Conservation (phyloP, 2,888 invertebrate species). For the Drosophila basisetae region DNA sequence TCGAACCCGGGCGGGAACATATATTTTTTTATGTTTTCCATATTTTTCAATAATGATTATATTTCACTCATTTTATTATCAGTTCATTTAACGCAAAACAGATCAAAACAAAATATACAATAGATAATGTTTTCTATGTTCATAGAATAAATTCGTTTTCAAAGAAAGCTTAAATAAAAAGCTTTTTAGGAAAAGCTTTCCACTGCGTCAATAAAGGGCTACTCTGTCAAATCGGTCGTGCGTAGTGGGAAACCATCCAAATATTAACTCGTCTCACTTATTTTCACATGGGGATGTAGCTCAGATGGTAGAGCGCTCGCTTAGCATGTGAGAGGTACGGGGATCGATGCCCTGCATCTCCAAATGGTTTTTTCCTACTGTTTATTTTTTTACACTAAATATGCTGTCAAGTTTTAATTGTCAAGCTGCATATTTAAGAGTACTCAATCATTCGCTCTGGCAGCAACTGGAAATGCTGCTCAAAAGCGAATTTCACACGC, state of each 20-base stretch:
- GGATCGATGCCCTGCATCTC: slow-evolving; percentile 86
- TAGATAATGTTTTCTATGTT: not conserved
- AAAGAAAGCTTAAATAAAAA: slow-evolving; percentile 18
- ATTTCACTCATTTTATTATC: not conserved
- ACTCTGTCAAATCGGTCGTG: not conserved
- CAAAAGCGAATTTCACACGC: slow-evolving; percentile 36
- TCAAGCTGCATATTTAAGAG: slow-evolving; percentile 24
- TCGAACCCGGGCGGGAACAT: slow-evolving; percentile 85
- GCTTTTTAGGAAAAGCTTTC: slow-evolving; percentile 36
- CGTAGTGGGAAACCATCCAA: slow-evolving; percentile 8
- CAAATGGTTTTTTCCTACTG: slow-evolving; percentile 32
- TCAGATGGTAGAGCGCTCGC: slow-evolving; percentile 86
- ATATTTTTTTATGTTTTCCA: not conserved
- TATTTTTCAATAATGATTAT: not conserved
- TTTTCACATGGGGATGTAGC: slow-evolving; percentile 82
- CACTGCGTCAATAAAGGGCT: not conserved
- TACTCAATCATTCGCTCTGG: slow-evolving; percentile 42
- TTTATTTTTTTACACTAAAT: not conserved
- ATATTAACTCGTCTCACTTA: fast-evolving
- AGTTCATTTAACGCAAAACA: not conserved
- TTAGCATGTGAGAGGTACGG: slow-evolving; percentile 86
- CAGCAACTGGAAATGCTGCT: slow-evolving; percentile 23
- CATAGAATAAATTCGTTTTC: not conserved
- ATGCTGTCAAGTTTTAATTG: slow-evolving; percentile 24
- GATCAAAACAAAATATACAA: not conserved